These are phyloP conservation scores for Microdon myrmicae DNA, from an alignment of 2,888 invertebrate species.

Conservation along the genomic window DNA sequence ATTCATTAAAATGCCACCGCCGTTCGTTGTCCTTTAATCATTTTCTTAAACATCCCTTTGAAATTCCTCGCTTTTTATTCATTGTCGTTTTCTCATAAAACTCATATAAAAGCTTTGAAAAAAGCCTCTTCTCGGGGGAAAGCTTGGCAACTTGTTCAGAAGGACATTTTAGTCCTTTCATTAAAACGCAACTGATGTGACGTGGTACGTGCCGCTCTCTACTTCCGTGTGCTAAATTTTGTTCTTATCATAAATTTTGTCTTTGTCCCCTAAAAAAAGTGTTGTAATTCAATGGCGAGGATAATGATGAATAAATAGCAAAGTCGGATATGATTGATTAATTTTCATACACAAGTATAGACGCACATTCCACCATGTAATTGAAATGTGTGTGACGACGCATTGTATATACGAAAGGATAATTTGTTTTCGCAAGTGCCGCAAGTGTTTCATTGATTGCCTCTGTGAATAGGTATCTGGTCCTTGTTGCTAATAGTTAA, in stretches of 20 bases:
- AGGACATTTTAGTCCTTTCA: constrained; percentile 36
- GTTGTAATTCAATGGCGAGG: not conserved
- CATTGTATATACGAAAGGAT: too few relatives aligned
- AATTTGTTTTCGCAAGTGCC: too few relatives aligned
- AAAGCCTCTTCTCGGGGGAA: too few relatives aligned
- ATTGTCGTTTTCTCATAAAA: not conserved
- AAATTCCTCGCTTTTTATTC: constrained; percentile 4
- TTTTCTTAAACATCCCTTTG: not conserved
- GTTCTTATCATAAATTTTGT: not conserved
- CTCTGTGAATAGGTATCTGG: too few relatives aligned
- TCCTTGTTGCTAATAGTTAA: too few relatives aligned
- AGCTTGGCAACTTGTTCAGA: too few relatives aligned
- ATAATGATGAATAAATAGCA: constrained; percentile 10
- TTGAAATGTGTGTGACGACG: too few relatives aligned
- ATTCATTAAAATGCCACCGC: not conserved
- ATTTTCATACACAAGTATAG: too few relatives aligned
- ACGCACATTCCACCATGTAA: too few relatives aligned
- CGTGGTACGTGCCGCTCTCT: constrained; percentile 20
- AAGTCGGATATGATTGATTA: too few relatives aligned
- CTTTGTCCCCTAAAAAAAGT: not conserved
- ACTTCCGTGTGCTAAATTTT: constrained; percentile 6
- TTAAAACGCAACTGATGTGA: constrained; percentile 27
- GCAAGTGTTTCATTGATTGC: too few relatives aligned
- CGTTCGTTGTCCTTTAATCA: constrained; percentile 9
- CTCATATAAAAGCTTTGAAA: not conserved